These are phyloP conservation scores for Steromphala cineraria DNA, from an alignment of 2,888 invertebrate genomes.

Conservation along the genomic window DNA sequence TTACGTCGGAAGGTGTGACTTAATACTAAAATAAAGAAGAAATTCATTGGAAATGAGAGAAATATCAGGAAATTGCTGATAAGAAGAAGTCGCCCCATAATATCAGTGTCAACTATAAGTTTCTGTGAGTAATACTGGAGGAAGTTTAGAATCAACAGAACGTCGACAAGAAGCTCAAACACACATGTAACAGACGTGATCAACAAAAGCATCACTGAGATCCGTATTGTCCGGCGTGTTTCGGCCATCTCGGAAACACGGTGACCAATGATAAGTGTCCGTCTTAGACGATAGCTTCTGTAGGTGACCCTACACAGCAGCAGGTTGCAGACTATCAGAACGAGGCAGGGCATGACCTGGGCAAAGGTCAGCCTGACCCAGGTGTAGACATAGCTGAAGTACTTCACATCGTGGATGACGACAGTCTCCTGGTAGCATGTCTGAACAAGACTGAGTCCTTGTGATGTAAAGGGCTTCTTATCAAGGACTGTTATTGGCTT, in stretches of 20 bases:
- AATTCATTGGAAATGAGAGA: conserved; percentile 18
- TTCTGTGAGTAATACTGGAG: neutral
- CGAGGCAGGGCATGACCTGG: conserved; percentile 22
- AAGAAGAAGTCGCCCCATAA: neutral
- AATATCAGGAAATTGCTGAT: conserved; percentile 6
- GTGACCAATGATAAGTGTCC: conserved; percentile 23
- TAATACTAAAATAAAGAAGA: conserved; percentile 1
- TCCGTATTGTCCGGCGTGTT: neutral
- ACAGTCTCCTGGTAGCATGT: conserved; percentile 23
- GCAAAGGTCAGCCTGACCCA: conserved; percentile 25
- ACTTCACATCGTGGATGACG: neutral
- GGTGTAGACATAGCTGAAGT: conserved; percentile 18
- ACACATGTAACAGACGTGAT: conserved; percentile 4
- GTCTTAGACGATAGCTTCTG: conserved; percentile 20
- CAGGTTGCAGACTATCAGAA: conserved; percentile 14
- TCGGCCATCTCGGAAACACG: conserved; percentile 6
- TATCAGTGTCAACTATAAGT: neutral
- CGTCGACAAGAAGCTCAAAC: neutral
- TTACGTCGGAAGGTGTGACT: neutral
- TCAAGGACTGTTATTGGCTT: conserved; percentile 13
- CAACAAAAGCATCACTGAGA: conserved; percentile 17
- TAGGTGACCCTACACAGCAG: conserved; percentile 16
- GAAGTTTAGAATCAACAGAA: neutral
- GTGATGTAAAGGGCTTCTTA: neutral
- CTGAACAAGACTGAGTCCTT: neutral